Conservation (phyloP, 2,113 vertebrate genomes). For the Boleophthalmus pectinirostris region DNA sequence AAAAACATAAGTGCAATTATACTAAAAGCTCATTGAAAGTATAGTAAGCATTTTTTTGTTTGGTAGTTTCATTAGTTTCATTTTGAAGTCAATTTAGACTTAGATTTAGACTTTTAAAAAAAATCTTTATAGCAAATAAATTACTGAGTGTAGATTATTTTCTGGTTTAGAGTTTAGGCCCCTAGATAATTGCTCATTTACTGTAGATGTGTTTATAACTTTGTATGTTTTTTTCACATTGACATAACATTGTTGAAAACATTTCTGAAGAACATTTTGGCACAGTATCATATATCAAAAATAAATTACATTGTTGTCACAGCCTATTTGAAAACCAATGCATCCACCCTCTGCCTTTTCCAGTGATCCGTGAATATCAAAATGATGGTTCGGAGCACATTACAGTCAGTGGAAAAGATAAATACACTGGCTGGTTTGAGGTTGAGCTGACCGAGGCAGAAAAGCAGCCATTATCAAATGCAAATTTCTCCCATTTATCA, state of each 20-base stretch:
- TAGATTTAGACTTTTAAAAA: too few species aligned
- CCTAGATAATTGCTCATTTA: background rate
- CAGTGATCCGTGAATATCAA: slow-evolving; percentile 47
- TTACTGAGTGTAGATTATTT: too few species aligned
- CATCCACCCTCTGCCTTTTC: slow-evolving; percentile 8
- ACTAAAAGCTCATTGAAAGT: background rate
- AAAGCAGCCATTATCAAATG: slow-evolving; percentile 52
- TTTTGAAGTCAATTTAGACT: too few species aligned
- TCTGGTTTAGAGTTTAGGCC: background rate
- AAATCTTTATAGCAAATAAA: too few species aligned
- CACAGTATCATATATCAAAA: slow-evolving; percentile 25
- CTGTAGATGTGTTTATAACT: background rate
- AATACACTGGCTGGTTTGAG: slow-evolving; percentile 36
- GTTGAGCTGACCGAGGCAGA: slow-evolving; percentile 18
- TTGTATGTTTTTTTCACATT: background rate
- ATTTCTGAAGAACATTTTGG: background rate
- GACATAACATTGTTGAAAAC: background rate
- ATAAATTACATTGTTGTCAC: slow-evolving; percentile 38
- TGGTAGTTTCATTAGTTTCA: too few species aligned
- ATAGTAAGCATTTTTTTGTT: too few species aligned
- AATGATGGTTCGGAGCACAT: slow-evolving; percentile 29
- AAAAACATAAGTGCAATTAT: background rate
- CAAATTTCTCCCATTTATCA: slow-evolving; percentile 49
- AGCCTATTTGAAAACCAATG: slow-evolving; percentile 26
- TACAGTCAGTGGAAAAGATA: slow-evolving; percentile 25